phyloP scores from a whole-genome alignment of 2,888 invertebrate species.

The Carterocephalus palaemon region DNA sequence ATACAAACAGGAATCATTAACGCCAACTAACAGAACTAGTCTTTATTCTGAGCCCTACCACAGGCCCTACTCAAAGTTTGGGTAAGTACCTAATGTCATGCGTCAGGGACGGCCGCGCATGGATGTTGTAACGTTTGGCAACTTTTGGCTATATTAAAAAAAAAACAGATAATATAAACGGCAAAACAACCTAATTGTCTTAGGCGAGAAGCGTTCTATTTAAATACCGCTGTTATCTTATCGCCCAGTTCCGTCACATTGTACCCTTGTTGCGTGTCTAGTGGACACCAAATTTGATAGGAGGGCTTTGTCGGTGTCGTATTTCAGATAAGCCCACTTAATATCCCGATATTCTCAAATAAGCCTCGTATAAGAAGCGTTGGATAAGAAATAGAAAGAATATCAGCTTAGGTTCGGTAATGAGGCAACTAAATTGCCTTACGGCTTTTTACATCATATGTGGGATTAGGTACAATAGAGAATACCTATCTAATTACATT shows the following conservation, averaged over 20 bases:
- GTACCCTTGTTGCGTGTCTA: constrained; percentile 38
- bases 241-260: constrained; percentile 35
- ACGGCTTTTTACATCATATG: background rate
- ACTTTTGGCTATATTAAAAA: background rate
- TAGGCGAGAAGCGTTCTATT: constrained; percentile 15
- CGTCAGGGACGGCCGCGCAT: too few relatives aligned
- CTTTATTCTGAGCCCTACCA: too few relatives aligned
- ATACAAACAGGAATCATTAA: too few relatives aligned
- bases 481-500: background rate
- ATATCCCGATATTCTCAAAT: constrained; percentile 38
- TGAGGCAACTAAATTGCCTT: constrained; percentile 19
- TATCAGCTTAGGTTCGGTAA: constrained; percentile 21
- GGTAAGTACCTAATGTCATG: too few relatives aligned
- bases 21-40: too few relatives aligned
- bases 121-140: too few relatives aligned
- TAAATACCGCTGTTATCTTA: constrained; percentile 35
- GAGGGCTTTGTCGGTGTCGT: constrained; percentile 40
- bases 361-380: constrained; percentile 30
- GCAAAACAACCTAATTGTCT: constrained; percentile 1
- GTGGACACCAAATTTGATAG: constrained; percentile 40
- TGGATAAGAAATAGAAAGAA: constrained; percentile 24
- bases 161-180: constrained; percentile 7
- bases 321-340: constrained; percentile 43
- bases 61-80: too few relatives aligned
- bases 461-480: background rate